These are phyloP conservation scores for Urocyon cinereoargenteus DNA, from an alignment of 2,797 vertebrate species.

Conservation along the genomic window DNA sequence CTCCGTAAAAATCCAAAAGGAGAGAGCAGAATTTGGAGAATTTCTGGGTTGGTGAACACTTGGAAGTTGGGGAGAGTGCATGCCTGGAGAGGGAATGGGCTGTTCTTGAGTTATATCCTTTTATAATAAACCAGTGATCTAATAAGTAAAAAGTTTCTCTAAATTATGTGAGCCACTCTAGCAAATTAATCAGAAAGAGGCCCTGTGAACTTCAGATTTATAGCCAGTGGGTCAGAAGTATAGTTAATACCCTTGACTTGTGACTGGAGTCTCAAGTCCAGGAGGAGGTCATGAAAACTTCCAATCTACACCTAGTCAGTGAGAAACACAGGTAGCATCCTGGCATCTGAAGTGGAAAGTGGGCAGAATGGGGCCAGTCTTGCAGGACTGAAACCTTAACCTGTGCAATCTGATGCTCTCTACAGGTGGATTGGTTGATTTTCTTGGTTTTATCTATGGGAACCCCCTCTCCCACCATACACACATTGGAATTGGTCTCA, in stretches of 20 bases:
- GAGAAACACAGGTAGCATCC: background rate
- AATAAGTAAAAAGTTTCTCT: background rate
- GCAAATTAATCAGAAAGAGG: background rate
- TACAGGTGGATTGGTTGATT: background rate
- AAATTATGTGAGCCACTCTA: background rate
- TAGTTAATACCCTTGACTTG: background rate
- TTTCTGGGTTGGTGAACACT: background rate
- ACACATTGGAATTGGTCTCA: background rate
- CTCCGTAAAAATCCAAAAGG: background rate
- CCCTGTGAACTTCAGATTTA: background rate
- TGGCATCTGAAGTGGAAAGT: background rate
- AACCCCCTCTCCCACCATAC: background rate
- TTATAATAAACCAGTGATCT: background rate
- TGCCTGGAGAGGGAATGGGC: too few relatives aligned
- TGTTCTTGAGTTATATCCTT: background rate
- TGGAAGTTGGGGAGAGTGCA: background rate
- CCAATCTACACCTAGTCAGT: background rate
- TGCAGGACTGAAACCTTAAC: background rate
- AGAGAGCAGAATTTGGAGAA: background rate
- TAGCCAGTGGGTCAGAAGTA: background rate
- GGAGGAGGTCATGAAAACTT: background rate
- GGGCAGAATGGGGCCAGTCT: background rate
- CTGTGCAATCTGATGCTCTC: background rate
- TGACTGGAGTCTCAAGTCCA: background rate
- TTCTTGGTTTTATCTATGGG: background rate